These are phyloP conservation scores for Cichlasoma orientale DNA, from an alignment of 2,797 vertebrate genomes.

Conservation along the genomic window DNA sequence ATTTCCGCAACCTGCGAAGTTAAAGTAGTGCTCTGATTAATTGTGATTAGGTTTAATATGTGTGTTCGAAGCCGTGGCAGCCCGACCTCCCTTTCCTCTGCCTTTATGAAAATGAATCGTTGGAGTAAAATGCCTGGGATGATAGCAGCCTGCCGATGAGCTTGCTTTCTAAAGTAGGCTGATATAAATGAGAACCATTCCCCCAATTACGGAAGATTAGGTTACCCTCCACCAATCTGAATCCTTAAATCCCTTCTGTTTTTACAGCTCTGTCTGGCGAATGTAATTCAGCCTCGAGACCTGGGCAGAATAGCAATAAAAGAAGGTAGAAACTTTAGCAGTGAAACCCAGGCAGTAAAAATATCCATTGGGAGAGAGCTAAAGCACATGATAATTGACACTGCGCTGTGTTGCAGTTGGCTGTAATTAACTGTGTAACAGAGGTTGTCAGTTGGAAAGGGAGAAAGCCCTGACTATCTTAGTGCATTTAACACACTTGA, in stretches of 20 bases:
- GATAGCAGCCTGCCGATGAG: slow-evolving; percentile 63
- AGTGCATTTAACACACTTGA: slow-evolving; percentile 63
- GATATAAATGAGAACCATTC: slow-evolving; percentile 75
- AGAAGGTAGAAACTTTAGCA: slow-evolving; percentile 65
- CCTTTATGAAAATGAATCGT: slow-evolving; percentile 62
- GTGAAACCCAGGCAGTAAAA: slow-evolving; percentile 58
- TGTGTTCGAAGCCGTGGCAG: slow-evolving; percentile 19
- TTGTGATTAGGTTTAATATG: slow-evolving; percentile 54
- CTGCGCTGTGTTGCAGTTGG: slow-evolving; percentile 69
- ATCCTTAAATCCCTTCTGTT: slow-evolving; percentile 77
- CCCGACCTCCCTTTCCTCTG: slow-evolving; percentile 35
- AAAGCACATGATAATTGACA: slow-evolving; percentile 73
- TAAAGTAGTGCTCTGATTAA: slow-evolving; percentile 58
- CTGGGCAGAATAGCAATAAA: slow-evolving; percentile 74
- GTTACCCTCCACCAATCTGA: slow-evolving; percentile 74
- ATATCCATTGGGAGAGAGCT: slow-evolving; percentile 62
- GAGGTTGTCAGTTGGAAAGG: slow-evolving; percentile 69
- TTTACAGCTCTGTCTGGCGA: slow-evolving; percentile 71
- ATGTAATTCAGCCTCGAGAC: slow-evolving; percentile 68
- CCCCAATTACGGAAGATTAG: slow-evolving; percentile 79
- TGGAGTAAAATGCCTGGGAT: slow-evolving; percentile 47
- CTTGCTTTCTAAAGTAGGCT: slow-evolving; percentile 68
- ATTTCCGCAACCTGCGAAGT: slow-evolving; percentile 42
- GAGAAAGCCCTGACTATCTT: slow-evolving; percentile 58
- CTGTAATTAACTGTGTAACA: slow-evolving; percentile 77